These are phyloP conservation scores for Nibea albiflora DNA, from an alignment of 2,113 vertebrate genomes.

Conservation along the genomic window DNA sequence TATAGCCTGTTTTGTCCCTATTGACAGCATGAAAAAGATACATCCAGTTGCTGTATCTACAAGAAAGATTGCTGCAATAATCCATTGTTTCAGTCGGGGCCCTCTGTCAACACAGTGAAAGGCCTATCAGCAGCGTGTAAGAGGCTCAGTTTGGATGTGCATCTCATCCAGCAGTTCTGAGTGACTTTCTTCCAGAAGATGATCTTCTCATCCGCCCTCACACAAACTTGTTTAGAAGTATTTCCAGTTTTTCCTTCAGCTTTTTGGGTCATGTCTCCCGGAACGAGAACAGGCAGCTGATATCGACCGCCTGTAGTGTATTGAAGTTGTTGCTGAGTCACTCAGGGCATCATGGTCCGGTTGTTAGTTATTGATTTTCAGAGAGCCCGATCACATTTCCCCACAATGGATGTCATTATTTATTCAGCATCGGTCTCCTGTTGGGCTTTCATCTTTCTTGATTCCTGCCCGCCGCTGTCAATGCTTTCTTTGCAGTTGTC, in stretches of 20 bases:
- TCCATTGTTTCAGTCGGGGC: slow-evolving; percentile 45
- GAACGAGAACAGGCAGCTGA: slow-evolving; percentile 61
- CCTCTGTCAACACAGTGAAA: slow-evolving; percentile 41
- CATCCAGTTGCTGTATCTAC: slow-evolving; percentile 44
- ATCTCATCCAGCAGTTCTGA: slow-evolving; percentile 42
- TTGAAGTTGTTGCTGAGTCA: slow-evolving; percentile 80
- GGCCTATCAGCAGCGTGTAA: slow-evolving; percentile 27
- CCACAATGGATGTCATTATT: slow-evolving; percentile 79
- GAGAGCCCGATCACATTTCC: slow-evolving; percentile 78
- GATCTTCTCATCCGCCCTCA: slow-evolving; percentile 38
- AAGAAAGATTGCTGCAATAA: slow-evolving; percentile 32
- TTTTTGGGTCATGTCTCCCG: slow-evolving; percentile 48
- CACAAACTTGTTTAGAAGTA: slow-evolving; percentile 35
- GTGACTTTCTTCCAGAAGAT: slow-evolving; percentile 36
- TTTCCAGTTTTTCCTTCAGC: slow-evolving; percentile 47
- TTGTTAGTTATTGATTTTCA: slow-evolving; percentile 81
- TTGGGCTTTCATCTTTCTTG: slow-evolving; percentile 71
- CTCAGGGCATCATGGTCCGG: slow-evolving; percentile 70
- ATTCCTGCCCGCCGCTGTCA: slow-evolving; percentile 52
- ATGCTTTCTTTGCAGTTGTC: slow-evolving; percentile 52
- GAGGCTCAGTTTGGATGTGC: slow-evolving; percentile 45
- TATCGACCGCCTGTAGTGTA: slow-evolving; percentile 71
- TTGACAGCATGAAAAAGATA: slow-evolving; percentile 38
- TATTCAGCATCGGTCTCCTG: slow-evolving; percentile 75
- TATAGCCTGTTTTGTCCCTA: slow-evolving; percentile 23